phyloP scores from a whole-genome alignment of 2,113 vertebrate genomes.

The Pogona vitticeps region DNA sequence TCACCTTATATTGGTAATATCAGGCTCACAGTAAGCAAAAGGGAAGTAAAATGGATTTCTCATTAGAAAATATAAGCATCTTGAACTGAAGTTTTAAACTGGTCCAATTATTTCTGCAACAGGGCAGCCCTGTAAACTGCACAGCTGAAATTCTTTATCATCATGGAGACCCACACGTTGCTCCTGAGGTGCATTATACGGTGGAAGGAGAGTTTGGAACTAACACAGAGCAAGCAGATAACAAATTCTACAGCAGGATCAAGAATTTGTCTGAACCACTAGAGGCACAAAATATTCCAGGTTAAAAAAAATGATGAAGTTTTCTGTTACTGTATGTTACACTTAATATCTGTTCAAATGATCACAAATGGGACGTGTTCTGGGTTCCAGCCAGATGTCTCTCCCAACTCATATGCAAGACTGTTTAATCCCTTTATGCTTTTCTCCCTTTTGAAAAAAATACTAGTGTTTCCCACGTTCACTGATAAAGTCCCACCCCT shows the following conservation, averaged over 20 bases:
- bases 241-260: conserved; percentile 80
- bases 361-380: accelerated
- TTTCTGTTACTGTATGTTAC: background rate
- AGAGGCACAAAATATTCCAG: conserved; percentile 83
- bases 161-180: conserved; percentile 41
- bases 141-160: conserved; percentile 86
- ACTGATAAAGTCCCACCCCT: no score
- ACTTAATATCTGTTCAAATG: background rate
- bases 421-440: no score
- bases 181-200: conserved; percentile 79
- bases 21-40: background rate
- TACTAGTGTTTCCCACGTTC: background rate
- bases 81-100: background rate
- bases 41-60: background rate
- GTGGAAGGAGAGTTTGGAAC: conserved; percentile 75
- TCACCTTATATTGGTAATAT: background rate
- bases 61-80: background rate
- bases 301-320: conserved; percentile 61
- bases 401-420: background rate
- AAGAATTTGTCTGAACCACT: conserved; percentile 71
- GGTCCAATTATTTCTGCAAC: conserved; percentile 25
- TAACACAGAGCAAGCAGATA: conserved; percentile 77
- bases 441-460: background rate
- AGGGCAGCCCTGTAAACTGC: conserved; percentile 73
- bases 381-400: background rate